Evolutionary conservation across 2,113 vertebrate genomes (phyloP), one percentile per base, ranked within the genome.

Genomic region (Rhabdomys dilectus): DNA sequence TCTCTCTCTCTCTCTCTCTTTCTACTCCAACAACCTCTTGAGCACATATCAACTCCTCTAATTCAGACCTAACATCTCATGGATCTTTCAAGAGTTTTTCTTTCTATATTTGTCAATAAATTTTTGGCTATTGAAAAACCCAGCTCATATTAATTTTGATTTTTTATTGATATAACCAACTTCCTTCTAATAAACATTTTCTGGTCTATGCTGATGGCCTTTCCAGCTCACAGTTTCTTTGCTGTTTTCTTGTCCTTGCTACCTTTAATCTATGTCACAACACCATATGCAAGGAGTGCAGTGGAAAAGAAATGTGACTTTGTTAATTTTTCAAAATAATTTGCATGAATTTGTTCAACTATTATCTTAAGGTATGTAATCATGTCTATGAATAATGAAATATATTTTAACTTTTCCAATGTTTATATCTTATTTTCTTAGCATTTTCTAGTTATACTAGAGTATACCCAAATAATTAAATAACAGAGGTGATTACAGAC

Each of bases 51-150:
- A 19, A 53, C 53, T 68, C 17, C 24, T 86, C 17, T 29, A 56
- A 56, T 70, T 92, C 0, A 92, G 89, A 90, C 70, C 5, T 60
- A 81, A 72, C 7, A 77, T 48, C 48, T 21, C 19, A 68, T 4
- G 31, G 42, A 13, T 88, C 16, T 88, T 93, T 75, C 34, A n/a
- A 94, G 45, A 56, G 4, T 64, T 94, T 53, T 31, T 1, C 1
- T 94, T 78, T 90, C 45, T 9, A 4, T 90, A 48, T 88, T 87
- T 88, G 21, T 89, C 86, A 92, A 90, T 82, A 26, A 68, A 45
- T 92, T 87, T 36, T 95, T 48, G 76, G 31, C n/a, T 36, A 89
- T 3, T 91, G 42, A 60, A 58, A 95, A 75, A 39, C 0, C 2
- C 62, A 89, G 7, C 31, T 93, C 15, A 5, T 4, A 58, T 77